Percentiles rank a stretch among this genome's conserved stretches.
These are phyloP conservation scores for Lacerta viridis DNA, from an alignment of 2,797 vertebrate genomes.

Conservation along the genomic window DNA sequence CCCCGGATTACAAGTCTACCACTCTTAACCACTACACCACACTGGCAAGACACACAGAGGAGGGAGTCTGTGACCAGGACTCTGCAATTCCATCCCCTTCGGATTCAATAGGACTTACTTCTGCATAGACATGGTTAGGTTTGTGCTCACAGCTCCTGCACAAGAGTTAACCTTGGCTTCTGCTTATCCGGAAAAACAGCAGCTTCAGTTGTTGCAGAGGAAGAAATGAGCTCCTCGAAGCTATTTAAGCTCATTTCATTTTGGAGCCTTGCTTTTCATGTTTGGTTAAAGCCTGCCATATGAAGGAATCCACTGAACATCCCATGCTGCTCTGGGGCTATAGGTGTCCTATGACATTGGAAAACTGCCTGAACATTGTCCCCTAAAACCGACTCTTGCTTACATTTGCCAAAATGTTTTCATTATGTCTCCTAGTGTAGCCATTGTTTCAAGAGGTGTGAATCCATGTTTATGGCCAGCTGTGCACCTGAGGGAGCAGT, in stretches of 20 bases:
- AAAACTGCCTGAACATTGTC: neutral
- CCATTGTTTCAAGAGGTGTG: neutral
- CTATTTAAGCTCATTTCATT: neutral
- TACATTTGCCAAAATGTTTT: neutral
- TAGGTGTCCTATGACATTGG: neutral
- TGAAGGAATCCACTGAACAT: neutral
- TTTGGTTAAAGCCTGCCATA: neutral
- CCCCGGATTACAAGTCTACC: no score
- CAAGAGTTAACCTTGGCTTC: neutral
- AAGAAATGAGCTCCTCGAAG: neutral
- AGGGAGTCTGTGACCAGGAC: neutral
- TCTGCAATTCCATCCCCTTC: no score
- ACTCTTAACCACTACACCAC: no score
- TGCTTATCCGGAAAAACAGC: no score
- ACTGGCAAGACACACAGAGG: neutral
- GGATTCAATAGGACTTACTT: no score
- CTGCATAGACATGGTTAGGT: neutral
- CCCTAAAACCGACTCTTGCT: neutral
- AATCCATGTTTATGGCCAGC: neutral
- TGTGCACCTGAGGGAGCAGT: slow-evolving; percentile 21
- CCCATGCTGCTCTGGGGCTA: neutral
- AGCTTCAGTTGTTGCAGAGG: neutral
- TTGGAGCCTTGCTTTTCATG: neutral
- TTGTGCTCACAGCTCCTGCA: neutral
- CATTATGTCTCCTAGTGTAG: neutral